These are phyloP conservation scores for Pygoscelis adeliae DNA, from an alignment of 2,113 vertebrate genomes.

Conservation along the genomic window DNA sequence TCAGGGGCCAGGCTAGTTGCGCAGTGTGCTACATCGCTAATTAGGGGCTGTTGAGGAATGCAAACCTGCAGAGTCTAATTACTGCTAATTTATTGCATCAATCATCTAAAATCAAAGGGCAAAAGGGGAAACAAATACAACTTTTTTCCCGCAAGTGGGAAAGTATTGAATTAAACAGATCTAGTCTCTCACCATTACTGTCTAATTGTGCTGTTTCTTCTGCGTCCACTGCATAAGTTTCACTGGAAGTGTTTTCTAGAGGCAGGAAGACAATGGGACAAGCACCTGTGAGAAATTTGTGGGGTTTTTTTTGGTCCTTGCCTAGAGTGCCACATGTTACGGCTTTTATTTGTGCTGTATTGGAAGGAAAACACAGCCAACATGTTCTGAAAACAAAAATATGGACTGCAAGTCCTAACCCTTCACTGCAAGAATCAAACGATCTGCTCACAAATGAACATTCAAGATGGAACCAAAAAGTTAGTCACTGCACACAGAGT, in stretches of 20 bases:
- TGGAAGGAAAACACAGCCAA: background rate
- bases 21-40: background rate
- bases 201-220: background rate
- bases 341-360: background rate
- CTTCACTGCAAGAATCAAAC: background rate
- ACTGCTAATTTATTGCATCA: background rate
- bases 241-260: background rate
- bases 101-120: background rate
- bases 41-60: background rate
- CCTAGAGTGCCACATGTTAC: background rate
- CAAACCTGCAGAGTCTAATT: background rate
- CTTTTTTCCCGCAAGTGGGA: background rate
- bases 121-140: background rate
- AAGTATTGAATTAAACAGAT: background rate
- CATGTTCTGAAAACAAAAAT: background rate
- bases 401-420: background rate
- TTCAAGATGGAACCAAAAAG: background rate
- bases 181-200: background rate
- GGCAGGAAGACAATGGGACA: background rate
- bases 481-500: background rate
- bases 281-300: background rate
- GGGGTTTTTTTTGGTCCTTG: background rate
- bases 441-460: background rate
- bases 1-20: rapidly evolving
- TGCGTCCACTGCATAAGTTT: background rate